Percentiles rank a stretch among this genome's conserved stretches.
Evolutionary conservation across 2,888 invertebrate species (phyloP).

Genomic region (Schrankia costaestrigalis): DNA sequence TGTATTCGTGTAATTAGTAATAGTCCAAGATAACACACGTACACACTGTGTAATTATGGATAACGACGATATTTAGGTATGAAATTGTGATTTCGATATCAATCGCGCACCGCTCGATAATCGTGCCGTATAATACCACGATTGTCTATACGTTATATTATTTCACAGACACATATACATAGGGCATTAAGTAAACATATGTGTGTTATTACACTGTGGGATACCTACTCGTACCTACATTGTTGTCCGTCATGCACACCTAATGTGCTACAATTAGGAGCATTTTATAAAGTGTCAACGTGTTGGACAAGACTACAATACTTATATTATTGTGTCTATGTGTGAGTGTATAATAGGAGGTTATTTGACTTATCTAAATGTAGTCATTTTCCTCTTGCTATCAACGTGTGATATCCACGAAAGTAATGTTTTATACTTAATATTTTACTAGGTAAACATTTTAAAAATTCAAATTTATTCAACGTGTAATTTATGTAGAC

Average conservation of each 20-base stretch:
- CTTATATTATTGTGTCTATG: too few species aligned
- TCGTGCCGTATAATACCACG: constrained; percentile 31
- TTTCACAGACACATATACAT: constrained; percentile 29
- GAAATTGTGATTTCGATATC: constrained; percentile 56
- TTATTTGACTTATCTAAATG: too few species aligned
- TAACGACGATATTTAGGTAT: constrained; percentile 60
- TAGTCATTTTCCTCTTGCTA: too few species aligned
- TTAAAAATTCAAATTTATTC: too few species aligned
- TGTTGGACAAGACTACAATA: too few species aligned
- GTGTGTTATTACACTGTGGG: constrained; percentile 23
- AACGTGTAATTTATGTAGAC: too few species aligned
- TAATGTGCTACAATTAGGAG: constrained; percentile 22
- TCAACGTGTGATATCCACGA: too few species aligned
- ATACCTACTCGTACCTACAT: constrained; percentile 25
- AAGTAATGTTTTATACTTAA: too few species aligned
- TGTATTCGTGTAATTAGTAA: constrained; percentile 70
- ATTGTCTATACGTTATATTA: constrained; percentile 46
- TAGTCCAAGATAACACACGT: constrained; percentile 54
- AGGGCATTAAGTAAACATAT: constrained; percentile 30
- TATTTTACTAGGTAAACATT: too few species aligned
- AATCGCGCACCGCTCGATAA: constrained; percentile 47
- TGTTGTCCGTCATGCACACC: constrained; percentile 33
- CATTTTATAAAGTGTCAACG: constrained; percentile 21
- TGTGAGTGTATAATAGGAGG: too few species aligned
- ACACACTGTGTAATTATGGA: constrained; percentile 56